Conservation (phyloP, 2,888 invertebrate species). For the Polydrusus pterygomalis region DNA sequence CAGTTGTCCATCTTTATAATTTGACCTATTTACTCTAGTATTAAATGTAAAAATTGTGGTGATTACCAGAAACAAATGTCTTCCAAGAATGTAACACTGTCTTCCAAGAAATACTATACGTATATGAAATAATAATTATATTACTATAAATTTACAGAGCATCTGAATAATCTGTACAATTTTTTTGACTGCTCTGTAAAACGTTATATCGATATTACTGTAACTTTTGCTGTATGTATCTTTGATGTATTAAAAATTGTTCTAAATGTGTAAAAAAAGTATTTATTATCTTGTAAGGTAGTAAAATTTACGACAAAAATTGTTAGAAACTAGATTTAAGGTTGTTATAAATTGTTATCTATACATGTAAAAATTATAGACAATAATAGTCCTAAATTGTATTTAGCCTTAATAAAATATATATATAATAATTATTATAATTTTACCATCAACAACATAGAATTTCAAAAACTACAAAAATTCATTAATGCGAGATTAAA, state of each 20-base stretch:
- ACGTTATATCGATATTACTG: constrained; percentile 14
- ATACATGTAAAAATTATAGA: constrained; percentile 34
- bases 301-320: constrained; percentile 24
- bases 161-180: not conserved
- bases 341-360: constrained; percentile 44
- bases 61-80: constrained; percentile 45
- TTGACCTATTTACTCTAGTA: constrained; percentile 17
- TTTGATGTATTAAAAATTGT: constrained; percentile 33
- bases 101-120: constrained; percentile 32
- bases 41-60: constrained; percentile 15
- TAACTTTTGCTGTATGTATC: constrained; percentile 41
- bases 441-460: not conserved
- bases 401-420: constrained; percentile 6
- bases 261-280: constrained; percentile 46
- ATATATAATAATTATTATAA: not conserved
- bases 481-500: not conserved
- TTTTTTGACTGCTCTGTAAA: constrained; percentile 5
- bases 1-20: not conserved
- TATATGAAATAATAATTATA: not conserved
- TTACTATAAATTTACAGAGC: constrained; percentile 19
- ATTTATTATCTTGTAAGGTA: constrained; percentile 23
- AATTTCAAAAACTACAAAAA: not conserved
- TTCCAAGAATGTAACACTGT: constrained; percentile 49
- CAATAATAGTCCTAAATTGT: constrained; percentile 18
- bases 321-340: constrained; percentile 38